phyloP scores from a whole-genome alignment of 2,888 invertebrate genomes.

The Andrena flavipes region DNA sequence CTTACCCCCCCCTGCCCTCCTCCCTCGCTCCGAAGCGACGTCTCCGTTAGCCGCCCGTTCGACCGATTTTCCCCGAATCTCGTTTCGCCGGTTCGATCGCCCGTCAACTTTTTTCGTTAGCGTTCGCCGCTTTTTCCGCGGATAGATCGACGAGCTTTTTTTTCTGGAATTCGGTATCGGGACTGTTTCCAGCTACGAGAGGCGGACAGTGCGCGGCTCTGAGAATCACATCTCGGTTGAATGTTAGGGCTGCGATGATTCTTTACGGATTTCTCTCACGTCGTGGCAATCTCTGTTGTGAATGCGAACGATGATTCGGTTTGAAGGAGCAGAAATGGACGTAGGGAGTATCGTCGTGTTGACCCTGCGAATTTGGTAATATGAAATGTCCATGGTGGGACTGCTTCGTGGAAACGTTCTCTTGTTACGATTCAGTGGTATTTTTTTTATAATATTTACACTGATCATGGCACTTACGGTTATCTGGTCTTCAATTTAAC shows the following conservation, averaged over 20 bases:
- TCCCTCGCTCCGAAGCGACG: constrained; percentile 5
- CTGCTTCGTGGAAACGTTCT: no score
- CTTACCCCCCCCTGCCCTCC: constrained; percentile 33
- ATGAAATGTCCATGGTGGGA: no score
- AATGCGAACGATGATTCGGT: background rate
- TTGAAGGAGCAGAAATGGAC: background rate
- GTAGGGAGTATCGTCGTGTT: background rate
- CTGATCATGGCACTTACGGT: background rate
- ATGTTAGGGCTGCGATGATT: background rate
- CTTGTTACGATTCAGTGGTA: background rate
- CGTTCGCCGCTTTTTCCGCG: background rate
- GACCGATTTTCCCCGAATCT: constrained; percentile 13
- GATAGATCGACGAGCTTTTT: background rate
- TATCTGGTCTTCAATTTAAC: no score
- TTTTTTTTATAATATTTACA: background rate
- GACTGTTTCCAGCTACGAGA: background rate
- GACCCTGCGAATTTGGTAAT: no score
- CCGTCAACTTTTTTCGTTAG: background rate
- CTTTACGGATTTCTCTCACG: background rate
- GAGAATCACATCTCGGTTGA: background rate
- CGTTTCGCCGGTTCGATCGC: background rate
- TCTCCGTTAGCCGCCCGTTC: background rate
- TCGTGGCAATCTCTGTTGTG: no score
- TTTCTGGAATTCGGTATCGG: background rate
- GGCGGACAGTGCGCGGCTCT: background rate